Percentiles rank a stretch among this genome's conserved stretches.
These are phyloP conservation scores for Chloroclysta siterata DNA, from an alignment of 2,888 invertebrate species.

Conservation along the genomic window DNA sequence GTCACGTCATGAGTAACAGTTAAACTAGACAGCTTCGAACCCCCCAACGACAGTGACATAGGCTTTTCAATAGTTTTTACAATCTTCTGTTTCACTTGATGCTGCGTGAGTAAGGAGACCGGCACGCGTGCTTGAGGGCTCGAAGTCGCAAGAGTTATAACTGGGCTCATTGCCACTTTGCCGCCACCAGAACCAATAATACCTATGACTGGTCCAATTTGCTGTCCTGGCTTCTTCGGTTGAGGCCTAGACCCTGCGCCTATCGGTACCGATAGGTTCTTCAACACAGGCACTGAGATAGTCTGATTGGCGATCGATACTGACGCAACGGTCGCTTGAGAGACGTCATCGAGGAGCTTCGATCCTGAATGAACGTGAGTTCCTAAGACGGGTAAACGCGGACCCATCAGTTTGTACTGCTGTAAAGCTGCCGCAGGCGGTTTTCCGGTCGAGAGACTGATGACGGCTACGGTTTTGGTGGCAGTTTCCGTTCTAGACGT, in stretches of 20 bases:
- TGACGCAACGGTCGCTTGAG: constrained; percentile 85
- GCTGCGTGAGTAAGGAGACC: constrained; percentile 75
- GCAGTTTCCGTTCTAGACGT: constrained; percentile 81
- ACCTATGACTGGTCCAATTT: constrained; percentile 78
- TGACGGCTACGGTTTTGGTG: constrained; percentile 82
- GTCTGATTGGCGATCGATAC: constrained; percentile 82
- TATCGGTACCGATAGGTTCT: constrained; percentile 72
- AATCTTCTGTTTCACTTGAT: constrained; percentile 81
- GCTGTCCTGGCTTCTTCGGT: constrained; percentile 61
- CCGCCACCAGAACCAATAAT: constrained; percentile 77
- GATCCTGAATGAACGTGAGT: constrained; percentile 72
- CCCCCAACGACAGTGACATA: constrained; percentile 79
- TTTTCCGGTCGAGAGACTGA: constrained; percentile 77
- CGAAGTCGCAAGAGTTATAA: constrained; percentile 71
- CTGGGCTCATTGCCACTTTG: constrained; percentile 70
- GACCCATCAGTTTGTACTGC: constrained; percentile 77
- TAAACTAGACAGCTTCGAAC: constrained; percentile 83
- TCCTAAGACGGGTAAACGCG: constrained; percentile 70
- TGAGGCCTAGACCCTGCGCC: constrained; percentile 51
- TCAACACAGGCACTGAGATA: constrained; percentile 79
- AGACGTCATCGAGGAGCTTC: constrained; percentile 82
- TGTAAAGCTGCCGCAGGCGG: constrained; percentile 69
- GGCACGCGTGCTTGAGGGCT: constrained; percentile 70
- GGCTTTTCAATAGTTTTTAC: constrained; percentile 81
- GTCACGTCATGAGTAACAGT: constrained; percentile 85